phyloP scores from a whole-genome alignment of 2,113 vertebrate genomes.

The Lasiurus borealis region DNA sequence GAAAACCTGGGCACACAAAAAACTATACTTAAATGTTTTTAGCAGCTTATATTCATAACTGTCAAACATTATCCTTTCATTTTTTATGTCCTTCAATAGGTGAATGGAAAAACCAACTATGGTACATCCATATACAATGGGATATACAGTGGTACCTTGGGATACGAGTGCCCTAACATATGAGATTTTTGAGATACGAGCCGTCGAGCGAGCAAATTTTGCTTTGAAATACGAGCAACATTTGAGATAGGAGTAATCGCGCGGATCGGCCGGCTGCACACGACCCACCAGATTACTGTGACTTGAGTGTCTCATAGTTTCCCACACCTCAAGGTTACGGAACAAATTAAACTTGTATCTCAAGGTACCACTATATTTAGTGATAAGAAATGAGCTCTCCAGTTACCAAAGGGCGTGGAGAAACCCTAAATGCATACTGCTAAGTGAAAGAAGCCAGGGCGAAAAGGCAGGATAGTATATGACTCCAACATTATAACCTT shows the following conservation, averaged over 20 bases:
- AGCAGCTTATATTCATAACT: neutral
- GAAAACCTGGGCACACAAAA: neutral
- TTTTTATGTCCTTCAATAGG: neutral
- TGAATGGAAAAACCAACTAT: neutral
- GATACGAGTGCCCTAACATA: too few relatives aligned
- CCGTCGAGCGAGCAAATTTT: too few relatives aligned
- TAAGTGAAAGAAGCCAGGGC: neutral
- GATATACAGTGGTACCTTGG: too few relatives aligned
- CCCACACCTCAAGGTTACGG: too few relatives aligned
- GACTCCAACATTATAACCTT: neutral
- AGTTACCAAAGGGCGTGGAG: neutral
- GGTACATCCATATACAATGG: neutral
- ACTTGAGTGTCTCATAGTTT: too few relatives aligned
- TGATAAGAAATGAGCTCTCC: neutral
- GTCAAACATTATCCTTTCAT: neutral
- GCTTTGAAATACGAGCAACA: too few relatives aligned
- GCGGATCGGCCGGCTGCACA: too few relatives aligned
- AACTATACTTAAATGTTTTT: neutral
- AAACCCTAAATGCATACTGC: neutral
- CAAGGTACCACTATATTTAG: too few relatives aligned
- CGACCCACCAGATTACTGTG: too few relatives aligned
- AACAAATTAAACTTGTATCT: too few relatives aligned
- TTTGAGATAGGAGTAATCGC: too few relatives aligned
- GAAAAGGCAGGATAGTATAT: neutral
- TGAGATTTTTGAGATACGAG: too few relatives aligned